Conservation (phyloP, 2,797 vertebrate species). For the Hippocampus kuda region DNA sequence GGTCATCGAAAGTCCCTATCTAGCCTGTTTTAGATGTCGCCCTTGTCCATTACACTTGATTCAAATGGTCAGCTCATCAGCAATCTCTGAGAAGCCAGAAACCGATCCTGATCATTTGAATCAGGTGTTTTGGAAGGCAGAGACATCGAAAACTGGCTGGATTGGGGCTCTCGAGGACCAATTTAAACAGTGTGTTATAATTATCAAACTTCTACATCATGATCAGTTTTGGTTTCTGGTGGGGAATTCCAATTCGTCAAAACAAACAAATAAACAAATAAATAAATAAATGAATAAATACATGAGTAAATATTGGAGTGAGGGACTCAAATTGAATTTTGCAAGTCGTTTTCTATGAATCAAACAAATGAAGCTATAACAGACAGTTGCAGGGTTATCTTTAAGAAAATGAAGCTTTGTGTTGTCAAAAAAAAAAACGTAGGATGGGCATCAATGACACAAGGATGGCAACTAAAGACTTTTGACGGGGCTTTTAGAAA, state of each 20-base stretch:
- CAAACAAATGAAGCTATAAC: background rate
- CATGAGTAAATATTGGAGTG: background rate
- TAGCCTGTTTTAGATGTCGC: too few relatives aligned
- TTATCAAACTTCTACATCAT: background rate
- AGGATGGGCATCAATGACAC: constrained; percentile 34
- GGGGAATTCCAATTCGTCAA: background rate
- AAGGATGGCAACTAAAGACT: constrained; percentile 42
- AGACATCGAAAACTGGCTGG: too few relatives aligned
- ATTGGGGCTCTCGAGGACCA: too few relatives aligned
- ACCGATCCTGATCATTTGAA: too few relatives aligned
- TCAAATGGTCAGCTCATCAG: too few relatives aligned
- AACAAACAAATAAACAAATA: background rate
- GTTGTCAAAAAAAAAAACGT: constrained; percentile 1
- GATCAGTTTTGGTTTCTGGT: background rate
- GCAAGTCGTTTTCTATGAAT: background rate
- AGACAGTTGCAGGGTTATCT: background rate
- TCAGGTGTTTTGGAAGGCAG: too few relatives aligned
- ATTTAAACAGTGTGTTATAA: background rate
- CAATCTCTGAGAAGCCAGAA: too few relatives aligned
- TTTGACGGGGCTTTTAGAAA: constrained; percentile 40
- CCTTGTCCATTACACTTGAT: too few relatives aligned
- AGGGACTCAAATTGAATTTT: background rate
- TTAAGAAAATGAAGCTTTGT: background rate
- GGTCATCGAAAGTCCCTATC: too few relatives aligned
- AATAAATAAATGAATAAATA: too few relatives aligned